phyloP scores from a whole-genome alignment of 2,888 invertebrate genomes.

The Hypercompe scribonia region DNA sequence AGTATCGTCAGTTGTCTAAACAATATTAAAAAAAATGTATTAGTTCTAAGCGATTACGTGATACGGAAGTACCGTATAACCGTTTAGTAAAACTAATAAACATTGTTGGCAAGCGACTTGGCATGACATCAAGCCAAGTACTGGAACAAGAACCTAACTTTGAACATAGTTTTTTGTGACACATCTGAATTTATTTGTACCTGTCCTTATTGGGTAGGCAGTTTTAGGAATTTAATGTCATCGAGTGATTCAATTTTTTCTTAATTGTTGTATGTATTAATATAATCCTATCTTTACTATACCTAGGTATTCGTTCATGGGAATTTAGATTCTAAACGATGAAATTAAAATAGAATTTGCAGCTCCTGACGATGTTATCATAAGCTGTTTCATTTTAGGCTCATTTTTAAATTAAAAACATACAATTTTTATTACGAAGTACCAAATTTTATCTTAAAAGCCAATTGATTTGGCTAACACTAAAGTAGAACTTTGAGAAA shows the following conservation, averaged over 20 bases:
- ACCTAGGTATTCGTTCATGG: neutral
- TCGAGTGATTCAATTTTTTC: neutral
- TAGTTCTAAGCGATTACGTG: neutral
- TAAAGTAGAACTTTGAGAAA: too few relatives aligned
- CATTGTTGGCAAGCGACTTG: conserved; percentile 17
- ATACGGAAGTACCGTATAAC: neutral
- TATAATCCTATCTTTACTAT: neutral
- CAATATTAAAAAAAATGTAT: neutral
- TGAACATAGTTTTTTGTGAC: conserved; percentile 5
- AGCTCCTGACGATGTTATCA: too few relatives aligned
- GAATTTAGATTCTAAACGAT: too few relatives aligned
- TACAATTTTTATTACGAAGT: too few relatives aligned
- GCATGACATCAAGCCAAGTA: conserved; percentile 12
- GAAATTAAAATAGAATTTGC: too few relatives aligned
- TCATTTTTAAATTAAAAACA: too few relatives aligned
- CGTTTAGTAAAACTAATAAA: conserved; percentile 12
- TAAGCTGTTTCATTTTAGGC: too few relatives aligned
- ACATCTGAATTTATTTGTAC: conserved; percentile 3
- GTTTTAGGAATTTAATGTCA: neutral
- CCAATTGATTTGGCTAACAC: too few relatives aligned
- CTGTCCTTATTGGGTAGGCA: neutral
- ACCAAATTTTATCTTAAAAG: too few relatives aligned
- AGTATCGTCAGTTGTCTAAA: too few relatives aligned
- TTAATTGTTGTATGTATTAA: conserved; percentile 16
- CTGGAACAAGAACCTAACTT: neutral